These are phyloP conservation scores for Benitochromis conjunctus DNA, from an alignment of 2,113 vertebrate genomes.

Conservation along the genomic window DNA sequence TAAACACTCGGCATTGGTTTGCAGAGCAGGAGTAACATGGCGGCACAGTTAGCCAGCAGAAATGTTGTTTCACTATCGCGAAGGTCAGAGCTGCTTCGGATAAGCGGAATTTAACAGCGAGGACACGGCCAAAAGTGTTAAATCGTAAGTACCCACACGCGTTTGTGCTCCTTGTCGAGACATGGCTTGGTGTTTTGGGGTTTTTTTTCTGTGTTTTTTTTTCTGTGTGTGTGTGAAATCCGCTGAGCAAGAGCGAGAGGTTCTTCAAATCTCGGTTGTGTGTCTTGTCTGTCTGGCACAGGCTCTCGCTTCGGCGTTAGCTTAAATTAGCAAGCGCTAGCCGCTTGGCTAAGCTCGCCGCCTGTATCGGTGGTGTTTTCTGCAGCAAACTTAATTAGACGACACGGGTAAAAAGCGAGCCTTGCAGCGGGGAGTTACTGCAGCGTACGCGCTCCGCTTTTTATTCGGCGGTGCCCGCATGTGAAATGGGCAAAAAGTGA, in stretches of 20 bases:
- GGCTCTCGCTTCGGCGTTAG: conserved; percentile 65
- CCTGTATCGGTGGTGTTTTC: conserved; percentile 51
- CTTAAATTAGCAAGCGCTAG: conserved; percentile 57
- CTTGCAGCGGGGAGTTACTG: background rate
- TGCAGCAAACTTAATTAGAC: conserved; percentile 50
- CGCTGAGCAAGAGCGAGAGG: conserved; percentile 30
- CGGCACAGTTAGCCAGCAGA: conserved; percentile 76
- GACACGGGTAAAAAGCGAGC: background rate
- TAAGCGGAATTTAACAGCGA: conserved; percentile 65
- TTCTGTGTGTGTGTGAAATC: conserved; percentile 7
- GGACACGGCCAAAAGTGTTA: conserved; percentile 39
- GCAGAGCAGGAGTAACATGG: conserved; percentile 79
- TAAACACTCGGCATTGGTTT: conserved; percentile 77
- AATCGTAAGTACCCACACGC: conserved; percentile 51
- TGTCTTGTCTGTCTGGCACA: conserved; percentile 56
- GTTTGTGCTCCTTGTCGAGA: background rate
- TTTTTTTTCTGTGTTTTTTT: background rate
- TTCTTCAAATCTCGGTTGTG: conserved; percentile 72
- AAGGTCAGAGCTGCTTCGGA: conserved; percentile 75
- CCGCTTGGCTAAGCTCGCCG: conserved; percentile 48
- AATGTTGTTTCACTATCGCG: conserved; percentile 75
- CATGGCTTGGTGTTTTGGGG: conserved; percentile 33
- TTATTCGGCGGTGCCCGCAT: background rate
- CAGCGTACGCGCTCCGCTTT: background rate
- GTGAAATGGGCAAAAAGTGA: background rate